phyloP scores from a whole-genome alignment of 2,113 vertebrate genomes.

The Clupea harengus region DNA sequence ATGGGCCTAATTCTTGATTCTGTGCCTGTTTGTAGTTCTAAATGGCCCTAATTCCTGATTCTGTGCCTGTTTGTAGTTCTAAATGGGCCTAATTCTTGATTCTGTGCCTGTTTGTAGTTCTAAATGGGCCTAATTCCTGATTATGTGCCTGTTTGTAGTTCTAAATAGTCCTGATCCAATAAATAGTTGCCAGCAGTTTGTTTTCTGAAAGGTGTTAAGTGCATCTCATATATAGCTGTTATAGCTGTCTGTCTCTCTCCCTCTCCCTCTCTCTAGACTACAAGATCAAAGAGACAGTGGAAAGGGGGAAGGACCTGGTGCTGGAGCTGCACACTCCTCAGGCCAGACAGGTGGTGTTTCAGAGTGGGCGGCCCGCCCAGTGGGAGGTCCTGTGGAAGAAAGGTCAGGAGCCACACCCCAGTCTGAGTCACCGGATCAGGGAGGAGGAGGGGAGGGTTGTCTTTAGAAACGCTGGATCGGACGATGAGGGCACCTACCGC shows the following conservation, averaged over 20 bases:
- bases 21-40: background rate
- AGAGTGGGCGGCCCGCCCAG: constrained; percentile 21
- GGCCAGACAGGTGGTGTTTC: constrained; percentile 57
- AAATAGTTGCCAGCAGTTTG: background rate
- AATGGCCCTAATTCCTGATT: background rate
- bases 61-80: background rate
- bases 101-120: background rate
- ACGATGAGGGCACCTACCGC: constrained; percentile 59
- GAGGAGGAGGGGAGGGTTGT: constrained; percentile 30
- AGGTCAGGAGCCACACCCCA: background rate
- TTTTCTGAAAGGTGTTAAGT: background rate
- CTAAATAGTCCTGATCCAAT: background rate
- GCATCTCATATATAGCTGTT: background rate
- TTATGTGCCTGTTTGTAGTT: background rate
- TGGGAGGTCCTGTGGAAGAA: constrained; percentile 59
- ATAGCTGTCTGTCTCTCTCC: background rate
- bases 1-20: no score
- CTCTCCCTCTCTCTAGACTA: constrained; percentile 50
- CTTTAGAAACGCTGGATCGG: constrained; percentile 23
- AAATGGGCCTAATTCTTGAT: no score
- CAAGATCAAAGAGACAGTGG: constrained; percentile 22
- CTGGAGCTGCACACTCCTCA: constrained; percentile 59
- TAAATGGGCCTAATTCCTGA: background rate
- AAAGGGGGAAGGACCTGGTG: constrained; percentile 50
- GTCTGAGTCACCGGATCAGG: constrained; percentile 13